Evolutionary conservation across 2,888 invertebrate genomes (phyloP).

Genomic region (Protophormia terraenovae): DNA sequence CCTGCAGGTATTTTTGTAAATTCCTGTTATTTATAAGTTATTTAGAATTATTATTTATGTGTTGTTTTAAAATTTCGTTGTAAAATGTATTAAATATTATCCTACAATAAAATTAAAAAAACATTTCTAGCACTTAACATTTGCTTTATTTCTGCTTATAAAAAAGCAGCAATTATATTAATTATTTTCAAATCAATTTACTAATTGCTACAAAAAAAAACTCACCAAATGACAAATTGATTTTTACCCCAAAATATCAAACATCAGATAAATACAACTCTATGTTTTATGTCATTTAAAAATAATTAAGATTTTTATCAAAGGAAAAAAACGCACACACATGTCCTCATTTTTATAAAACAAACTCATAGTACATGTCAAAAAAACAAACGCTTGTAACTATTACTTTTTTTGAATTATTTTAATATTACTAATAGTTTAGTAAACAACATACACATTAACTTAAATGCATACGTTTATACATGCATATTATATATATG

Average conservation of each 20-base stretch:
- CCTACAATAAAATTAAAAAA: too few relatives aligned
- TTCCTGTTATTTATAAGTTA: too few relatives aligned
- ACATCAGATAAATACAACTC: background rate
- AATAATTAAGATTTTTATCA: constrained; percentile 38
- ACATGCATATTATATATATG: background rate
- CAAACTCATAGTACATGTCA: background rate
- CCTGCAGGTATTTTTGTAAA: too few relatives aligned
- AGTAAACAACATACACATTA: background rate
- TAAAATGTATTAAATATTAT: too few relatives aligned
- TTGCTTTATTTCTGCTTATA: background rate
- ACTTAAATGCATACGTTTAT: too few relatives aligned
- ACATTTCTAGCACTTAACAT: background rate
- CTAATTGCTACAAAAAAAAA: constrained; percentile 7
- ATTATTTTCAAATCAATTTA: constrained; percentile 14
- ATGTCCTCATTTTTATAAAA: background rate
- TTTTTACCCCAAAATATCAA: background rate
- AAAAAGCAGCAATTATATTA: background rate
- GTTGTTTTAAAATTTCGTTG: too few relatives aligned
- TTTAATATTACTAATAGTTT: constrained; percentile 27
- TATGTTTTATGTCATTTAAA: constrained; percentile 20
- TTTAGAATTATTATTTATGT: too few relatives aligned
- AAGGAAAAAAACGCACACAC: background rate
- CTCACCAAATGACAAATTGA: constrained; percentile 5
- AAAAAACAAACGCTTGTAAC: background rate
- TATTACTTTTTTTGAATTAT: background rate